Base-by-base conservation (phyloP, 2,888 invertebrate genomes). In the Dryobota labecula region DNA sequence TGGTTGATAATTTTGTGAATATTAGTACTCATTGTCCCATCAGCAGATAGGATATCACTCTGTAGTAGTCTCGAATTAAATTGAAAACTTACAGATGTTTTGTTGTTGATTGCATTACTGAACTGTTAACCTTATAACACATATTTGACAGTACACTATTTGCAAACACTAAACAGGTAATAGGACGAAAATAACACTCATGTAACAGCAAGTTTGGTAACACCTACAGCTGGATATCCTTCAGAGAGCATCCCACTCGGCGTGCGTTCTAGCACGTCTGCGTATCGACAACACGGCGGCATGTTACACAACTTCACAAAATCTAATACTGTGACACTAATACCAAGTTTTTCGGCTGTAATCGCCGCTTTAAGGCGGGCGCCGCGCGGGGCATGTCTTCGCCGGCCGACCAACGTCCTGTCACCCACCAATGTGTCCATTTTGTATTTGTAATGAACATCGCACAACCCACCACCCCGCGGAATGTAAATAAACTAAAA, bases 401-500 rank as follows among this genome's bases (percentile, higher is more conserved):
- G 79, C 85, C 90, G 89, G 86, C 89, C 90, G 89, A 84, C 88
- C 90, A 85, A 91, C 88, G 89, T 89, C 90, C 91, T 90, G 91
- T 91, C 92, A 91, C 76, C 91, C 86, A 89, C 89, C 88, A 92
- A 89, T 92, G 91, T 92, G 92, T 92, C 94, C 94, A 94, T 94
- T 93, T 93, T 93, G 92, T 91, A 88, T 93, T 93, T 92, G 92
- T 92, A 88, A 87, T 88, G 88, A 89, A 92, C 90, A 91, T 89
- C 85, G 87, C 87, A 90, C 89, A 84, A 89, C 89, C 88, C 87
- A 87, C 89, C 90, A 89, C 87, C 87, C 88, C 87, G 87, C 90
- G 87, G 89, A 93, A 95, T 93, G 95, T 95, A 95, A 95, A 95
- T 95, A 95, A 95, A 95, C 93, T 85, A 88, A 90, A 8, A 30